Conservation (phyloP, 92 coral and sea anemone species). For the Hydrozoanthus gracilis region DNA sequence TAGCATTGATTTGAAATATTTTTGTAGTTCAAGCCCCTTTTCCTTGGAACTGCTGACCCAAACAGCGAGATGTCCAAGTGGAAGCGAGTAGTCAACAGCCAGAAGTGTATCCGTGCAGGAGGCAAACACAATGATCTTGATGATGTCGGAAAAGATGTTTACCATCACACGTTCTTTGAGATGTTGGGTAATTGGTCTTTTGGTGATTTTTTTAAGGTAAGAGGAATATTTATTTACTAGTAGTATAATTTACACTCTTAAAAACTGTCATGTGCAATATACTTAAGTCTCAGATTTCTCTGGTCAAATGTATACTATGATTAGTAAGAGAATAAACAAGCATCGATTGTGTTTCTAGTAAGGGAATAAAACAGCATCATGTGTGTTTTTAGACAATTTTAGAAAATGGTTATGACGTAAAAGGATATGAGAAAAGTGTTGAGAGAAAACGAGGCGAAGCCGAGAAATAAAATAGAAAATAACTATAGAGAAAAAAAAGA, state of each 20-base stretch:
- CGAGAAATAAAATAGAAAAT: too few relatives aligned
- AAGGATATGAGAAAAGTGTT: too few relatives aligned
- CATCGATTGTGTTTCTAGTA: too few relatives aligned
- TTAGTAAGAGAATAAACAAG: too few relatives aligned
- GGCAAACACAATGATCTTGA: slow-evolving; percentile 96
- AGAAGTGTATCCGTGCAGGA: slow-evolving; percentile 96
- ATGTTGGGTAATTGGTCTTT: slow-evolving; percentile 99
- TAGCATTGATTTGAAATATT: not conserved
- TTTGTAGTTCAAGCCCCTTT: slow-evolving; percentile 84
- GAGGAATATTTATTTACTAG: not conserved
- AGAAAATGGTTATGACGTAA: too few relatives aligned
- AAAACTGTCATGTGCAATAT: too few relatives aligned
- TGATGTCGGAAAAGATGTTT: slow-evolving; percentile 98
- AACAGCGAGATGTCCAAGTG: slow-evolving; percentile 88
- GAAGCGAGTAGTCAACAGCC: slow-evolving; percentile 94
- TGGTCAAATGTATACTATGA: too few relatives aligned
- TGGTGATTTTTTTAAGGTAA: slow-evolving; percentile 97
- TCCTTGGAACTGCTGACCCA: slow-evolving; percentile 96
- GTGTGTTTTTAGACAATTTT: too few relatives aligned
- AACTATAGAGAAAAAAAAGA: too few relatives aligned
- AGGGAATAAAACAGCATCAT: too few relatives aligned
- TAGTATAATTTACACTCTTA: not conserved
- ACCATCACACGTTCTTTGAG: slow-evolving; percentile 98
- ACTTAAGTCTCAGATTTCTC: too few relatives aligned
- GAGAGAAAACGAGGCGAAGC: too few relatives aligned